Evolutionary conservation across 2,888 invertebrate species (phyloP).

Genomic region (Gisinianus flammeolus): DNA sequence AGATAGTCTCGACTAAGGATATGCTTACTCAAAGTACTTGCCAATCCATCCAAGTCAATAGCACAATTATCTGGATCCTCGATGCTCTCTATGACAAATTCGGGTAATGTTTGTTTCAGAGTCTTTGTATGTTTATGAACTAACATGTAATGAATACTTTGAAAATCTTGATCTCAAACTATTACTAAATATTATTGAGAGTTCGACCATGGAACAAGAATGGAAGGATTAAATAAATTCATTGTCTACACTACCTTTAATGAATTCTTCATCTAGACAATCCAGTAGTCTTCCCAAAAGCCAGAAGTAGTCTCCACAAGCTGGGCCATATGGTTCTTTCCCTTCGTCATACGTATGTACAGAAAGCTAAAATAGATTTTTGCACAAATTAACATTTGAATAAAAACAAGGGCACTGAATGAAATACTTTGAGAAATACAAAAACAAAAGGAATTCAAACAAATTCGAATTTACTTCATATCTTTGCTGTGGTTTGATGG

Average conservation of each 20-base stretch:
- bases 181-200: neutral
- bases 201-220: too few relatives aligned
- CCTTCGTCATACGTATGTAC: constrained; percentile 69
- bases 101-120: neutral
- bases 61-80: constrained; percentile 67
- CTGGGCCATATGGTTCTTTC: constrained; percentile 94
- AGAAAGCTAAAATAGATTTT: constrained; percentile 26
- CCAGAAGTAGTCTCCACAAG: constrained; percentile 95
- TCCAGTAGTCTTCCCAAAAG: constrained; percentile 86
- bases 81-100: constrained; percentile 63
- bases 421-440: constrained; percentile 3
- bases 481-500: constrained; percentile 73
- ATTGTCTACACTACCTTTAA: constrained; percentile 70
- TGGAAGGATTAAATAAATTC: neutral
- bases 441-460: constrained; percentile 37
- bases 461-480: constrained; percentile 63
- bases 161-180: neutral
- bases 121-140: too few relatives aligned
- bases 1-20: constrained; percentile 79
- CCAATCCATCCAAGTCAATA: constrained; percentile 75
- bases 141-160: too few relatives aligned
- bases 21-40: constrained; percentile 72
- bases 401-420: neutral
- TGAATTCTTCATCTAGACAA: constrained; percentile 78
- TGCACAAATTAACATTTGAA: constrained; percentile 3